Conservation (phyloP, 2,113 vertebrate genomes). For the Grus americana region DNA sequence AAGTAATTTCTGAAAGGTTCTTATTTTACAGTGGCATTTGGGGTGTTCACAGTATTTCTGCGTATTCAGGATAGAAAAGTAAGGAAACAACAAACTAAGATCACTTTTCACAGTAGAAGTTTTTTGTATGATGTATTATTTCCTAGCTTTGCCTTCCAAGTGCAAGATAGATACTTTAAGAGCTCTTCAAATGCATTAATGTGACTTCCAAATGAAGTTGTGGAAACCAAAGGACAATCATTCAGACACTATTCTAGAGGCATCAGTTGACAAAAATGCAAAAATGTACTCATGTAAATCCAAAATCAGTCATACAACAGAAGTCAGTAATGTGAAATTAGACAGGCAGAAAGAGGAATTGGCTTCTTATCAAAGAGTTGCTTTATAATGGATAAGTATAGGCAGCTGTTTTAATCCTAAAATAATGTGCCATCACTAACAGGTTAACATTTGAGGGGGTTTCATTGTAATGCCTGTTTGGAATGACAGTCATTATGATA, state of each 20-base stretch:
- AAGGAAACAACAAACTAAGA: conserved; percentile 53
- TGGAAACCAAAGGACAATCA: conserved; percentile 36
- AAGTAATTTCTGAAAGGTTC: neutral
- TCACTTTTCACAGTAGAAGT: conserved; percentile 46
- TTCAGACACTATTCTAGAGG: conserved; percentile 45
- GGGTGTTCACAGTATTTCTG: neutral
- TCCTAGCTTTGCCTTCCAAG: conserved; percentile 46
- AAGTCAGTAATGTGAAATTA: neutral
- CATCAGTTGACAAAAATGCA: conserved; percentile 28
- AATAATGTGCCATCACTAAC: neutral
- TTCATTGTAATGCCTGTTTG: neutral
- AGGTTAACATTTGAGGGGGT: neutral
- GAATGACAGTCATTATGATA: neutral
- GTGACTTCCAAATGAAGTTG: conserved; percentile 63
- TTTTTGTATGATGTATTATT: conserved; percentile 30
- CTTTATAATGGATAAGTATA: neutral
- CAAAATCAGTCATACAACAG: neutral
- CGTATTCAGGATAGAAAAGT: neutral
- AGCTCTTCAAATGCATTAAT: conserved; percentile 58
- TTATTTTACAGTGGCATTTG: neutral
- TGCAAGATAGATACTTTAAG: conserved; percentile 58
- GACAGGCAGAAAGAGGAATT: neutral
- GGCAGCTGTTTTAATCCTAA: neutral
- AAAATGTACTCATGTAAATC: conserved; percentile 21
- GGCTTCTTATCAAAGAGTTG: neutral